Conservation (phyloP, 2,113 vertebrate genomes). For the Panthera leo region DNA sequence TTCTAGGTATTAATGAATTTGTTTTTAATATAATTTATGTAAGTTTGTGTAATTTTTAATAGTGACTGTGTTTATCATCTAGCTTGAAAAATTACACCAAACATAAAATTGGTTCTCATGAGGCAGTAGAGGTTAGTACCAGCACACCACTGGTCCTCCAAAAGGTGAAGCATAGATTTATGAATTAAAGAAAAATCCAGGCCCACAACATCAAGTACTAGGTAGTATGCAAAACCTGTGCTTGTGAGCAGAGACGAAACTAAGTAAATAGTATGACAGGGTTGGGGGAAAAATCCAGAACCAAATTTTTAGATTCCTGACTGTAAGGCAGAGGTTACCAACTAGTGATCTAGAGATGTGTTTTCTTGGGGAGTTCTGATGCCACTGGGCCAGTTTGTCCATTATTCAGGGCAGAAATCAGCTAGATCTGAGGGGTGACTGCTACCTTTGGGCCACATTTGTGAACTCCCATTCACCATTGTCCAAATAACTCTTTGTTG, state of each 20-base stretch:
- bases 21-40: background rate
- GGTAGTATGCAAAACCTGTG: background rate
- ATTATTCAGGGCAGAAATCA: background rate
- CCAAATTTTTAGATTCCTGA: background rate
- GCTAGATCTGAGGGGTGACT: background rate
- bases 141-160: background rate
- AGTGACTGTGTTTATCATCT: background rate
- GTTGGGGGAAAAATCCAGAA: background rate
- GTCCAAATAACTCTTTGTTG: background rate
- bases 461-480: background rate
- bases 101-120: background rate
- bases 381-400: background rate
- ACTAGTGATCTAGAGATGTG: background rate
- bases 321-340: background rate
- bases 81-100: constrained; percentile 21
- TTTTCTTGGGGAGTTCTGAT: background rate
- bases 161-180: background rate
- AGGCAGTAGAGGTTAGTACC: background rate
- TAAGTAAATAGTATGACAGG: background rate
- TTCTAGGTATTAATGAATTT: background rate
- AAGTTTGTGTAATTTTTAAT: background rate
- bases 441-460: background rate
- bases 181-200: background rate
- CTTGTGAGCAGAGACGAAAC: background rate
- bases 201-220: background rate